Percentiles rank a stretch among this genome's conserved stretches.
These are phyloP conservation scores for Chelonoidis abingdonii DNA, from an alignment of 2,113 vertebrate genomes.

Conservation along the genomic window DNA sequence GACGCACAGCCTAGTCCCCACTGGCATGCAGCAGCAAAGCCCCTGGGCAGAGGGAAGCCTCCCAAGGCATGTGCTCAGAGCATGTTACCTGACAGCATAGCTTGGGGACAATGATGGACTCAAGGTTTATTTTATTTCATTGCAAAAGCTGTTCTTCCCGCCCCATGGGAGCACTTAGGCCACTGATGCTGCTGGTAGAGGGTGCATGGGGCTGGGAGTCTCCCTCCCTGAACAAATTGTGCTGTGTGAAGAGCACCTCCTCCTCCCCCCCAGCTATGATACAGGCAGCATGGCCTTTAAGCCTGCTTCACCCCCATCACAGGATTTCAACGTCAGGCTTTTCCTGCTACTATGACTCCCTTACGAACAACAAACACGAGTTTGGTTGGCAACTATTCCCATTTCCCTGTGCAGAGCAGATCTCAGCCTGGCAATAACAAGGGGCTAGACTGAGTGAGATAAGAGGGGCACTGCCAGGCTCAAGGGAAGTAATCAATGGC, in stretches of 20 bases:
- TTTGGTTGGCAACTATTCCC: too few relatives aligned
- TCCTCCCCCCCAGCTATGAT: accelerated
- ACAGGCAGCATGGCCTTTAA: neutral
- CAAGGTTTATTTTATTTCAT: neutral
- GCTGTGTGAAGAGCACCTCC: neutral
- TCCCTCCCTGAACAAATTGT: neutral
- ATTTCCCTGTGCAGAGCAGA: neutral
- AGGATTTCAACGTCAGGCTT: neutral
- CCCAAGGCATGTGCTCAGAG: neutral
- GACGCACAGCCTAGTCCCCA: too few relatives aligned
- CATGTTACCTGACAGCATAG: neutral
- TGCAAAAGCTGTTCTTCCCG: too few relatives aligned
- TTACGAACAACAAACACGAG: neutral
- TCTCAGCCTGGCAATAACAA: neutral
- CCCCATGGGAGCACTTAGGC: neutral
- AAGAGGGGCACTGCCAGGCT: neutral
- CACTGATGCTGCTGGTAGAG: accelerated
- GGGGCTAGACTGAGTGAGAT: too few relatives aligned
- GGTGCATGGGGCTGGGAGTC: neutral
- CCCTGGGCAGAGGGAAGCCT: neutral
- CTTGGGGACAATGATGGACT: neutral
- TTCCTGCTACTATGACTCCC: neutral
- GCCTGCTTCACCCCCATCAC: neutral
- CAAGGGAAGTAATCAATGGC: neutral
- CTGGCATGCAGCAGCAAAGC: neutral